Conservation (phyloP, 2,797 vertebrate species). For the Platyrinchus mystaceus region DNA sequence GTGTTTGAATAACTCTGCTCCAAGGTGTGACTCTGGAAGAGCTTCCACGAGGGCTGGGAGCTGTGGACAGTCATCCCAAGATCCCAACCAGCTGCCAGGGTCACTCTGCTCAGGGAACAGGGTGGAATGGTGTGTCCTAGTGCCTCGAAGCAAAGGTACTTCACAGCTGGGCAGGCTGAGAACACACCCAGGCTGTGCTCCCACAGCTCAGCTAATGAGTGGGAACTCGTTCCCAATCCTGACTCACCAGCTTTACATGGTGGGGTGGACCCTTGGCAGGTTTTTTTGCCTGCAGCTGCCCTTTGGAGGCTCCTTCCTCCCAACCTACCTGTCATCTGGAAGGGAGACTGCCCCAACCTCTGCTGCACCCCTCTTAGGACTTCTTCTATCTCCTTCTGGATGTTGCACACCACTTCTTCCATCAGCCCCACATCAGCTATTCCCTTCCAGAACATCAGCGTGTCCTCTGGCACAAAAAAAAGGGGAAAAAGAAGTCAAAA, state of each 20-base stretch:
- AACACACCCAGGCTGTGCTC: not conserved
- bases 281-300: not conserved
- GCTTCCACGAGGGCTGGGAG: not conserved
- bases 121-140: not conserved
- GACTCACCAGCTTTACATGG: not conserved
- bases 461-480: constrained; percentile 83
- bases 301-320: not conserved
- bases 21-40: not conserved
- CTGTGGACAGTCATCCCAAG: not conserved
- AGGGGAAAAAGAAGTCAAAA: constrained; percentile 11
- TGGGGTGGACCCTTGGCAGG: not conserved
- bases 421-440: constrained; percentile 94
- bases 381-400: constrained; percentile 89
- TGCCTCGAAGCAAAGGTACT: not conserved
- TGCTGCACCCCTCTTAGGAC: constrained; percentile 88
- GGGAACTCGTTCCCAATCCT: not conserved
- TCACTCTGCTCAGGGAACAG: not conserved
- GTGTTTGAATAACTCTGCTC: not conserved
- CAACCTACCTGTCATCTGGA: constrained; percentile 86
- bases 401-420: constrained; percentile 94
- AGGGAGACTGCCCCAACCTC: constrained; percentile 79
- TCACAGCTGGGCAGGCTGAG: not conserved
- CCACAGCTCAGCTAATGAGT: not conserved
- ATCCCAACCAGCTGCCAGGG: not conserved
- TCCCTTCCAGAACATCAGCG: constrained; percentile 96